Evolutionary conservation across 2,113 vertebrate species (phyloP).

Genomic region (Pluvianellus socialis): DNA sequence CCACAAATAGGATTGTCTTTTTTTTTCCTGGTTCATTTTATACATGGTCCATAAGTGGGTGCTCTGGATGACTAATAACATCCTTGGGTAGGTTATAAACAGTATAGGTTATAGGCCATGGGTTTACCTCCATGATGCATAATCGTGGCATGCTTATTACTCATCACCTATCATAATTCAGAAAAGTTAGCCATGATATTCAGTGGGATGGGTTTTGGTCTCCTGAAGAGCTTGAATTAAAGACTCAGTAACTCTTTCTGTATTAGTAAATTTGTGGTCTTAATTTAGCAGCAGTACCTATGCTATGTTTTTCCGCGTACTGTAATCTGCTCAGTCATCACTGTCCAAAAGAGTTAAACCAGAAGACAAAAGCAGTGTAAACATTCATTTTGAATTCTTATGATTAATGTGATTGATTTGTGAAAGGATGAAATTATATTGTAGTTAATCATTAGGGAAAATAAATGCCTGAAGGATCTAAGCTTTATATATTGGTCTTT

Average conservation of each 20-base stretch:
- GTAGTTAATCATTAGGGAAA: constrained; percentile 49
- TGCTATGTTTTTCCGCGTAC: background rate
- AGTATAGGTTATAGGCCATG: background rate
- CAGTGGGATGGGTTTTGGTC: background rate
- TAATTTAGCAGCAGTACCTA: background rate
- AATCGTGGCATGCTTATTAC: background rate
- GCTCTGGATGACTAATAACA: background rate
- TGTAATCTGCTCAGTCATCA: background rate
- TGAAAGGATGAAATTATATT: constrained; percentile 48
- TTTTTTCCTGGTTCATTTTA: background rate
- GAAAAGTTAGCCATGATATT: background rate
- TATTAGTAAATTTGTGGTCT: background rate
- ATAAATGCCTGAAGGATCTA: constrained; percentile 7
- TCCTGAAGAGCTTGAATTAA: background rate
- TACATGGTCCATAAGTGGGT: rapidly evolving
- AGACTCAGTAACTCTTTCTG: background rate
- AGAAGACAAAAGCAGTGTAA: background rate
- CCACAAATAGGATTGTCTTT: background rate
- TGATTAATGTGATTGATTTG: constrained; percentile 50
- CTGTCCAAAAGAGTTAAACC: background rate
- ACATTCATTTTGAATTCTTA: constrained; percentile 14
- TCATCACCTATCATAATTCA: background rate
- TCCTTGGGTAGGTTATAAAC: background rate
- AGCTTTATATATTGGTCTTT: constrained; percentile 5
- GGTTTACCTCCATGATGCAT: background rate